Evolutionary conservation across 2,888 invertebrate genomes (phyloP).

Genomic region (Coelopa pilipes): DNA sequence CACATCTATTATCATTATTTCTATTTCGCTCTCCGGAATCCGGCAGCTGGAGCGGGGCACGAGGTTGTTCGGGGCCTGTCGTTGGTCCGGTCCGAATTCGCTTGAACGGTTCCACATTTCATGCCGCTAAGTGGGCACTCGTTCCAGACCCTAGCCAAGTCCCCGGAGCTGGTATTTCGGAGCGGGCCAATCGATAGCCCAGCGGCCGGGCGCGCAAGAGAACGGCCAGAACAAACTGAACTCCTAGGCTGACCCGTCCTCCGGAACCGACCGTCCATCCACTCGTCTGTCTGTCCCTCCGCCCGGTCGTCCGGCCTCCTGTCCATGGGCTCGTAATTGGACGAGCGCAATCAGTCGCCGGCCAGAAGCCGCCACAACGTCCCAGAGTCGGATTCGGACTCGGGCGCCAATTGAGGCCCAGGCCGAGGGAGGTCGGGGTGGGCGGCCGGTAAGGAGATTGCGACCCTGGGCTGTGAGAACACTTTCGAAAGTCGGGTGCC

Average conservation of each 20-base stretch:
- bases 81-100: not conserved
- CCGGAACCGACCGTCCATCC: not conserved
- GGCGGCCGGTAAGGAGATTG: too few species aligned
- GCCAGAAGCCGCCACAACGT: not conserved
- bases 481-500: slow-evolving; percentile 10
- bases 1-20: slow-evolving; percentile 40
- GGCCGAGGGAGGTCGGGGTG: too few species aligned
- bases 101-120: slow-evolving; percentile 20
- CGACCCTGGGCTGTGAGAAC: slow-evolving; percentile 7
- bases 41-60: not conserved
- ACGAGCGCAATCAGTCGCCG: slow-evolving; percentile 6
- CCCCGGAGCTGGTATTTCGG: slow-evolving; percentile 24
- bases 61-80: not conserved
- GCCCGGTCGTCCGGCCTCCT: not conserved
- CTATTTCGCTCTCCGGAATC: slow-evolving; percentile 48
- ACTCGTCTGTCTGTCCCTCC: not conserved
- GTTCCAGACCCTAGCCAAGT: slow-evolving; percentile 1
- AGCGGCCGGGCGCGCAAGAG: not conserved
- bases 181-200: slow-evolving; percentile 12
- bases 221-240: too few species aligned
- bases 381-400: not conserved
- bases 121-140: slow-evolving; percentile 29
- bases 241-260: not conserved
- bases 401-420: too few species aligned
- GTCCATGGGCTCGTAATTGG: slow-evolving; percentile 15